Evolutionary conservation across 1,140 invertebrate species (phyloP), one percentile per base, ranked within the genome.

Genomic region (Protaetia brevitarsis): DNA sequence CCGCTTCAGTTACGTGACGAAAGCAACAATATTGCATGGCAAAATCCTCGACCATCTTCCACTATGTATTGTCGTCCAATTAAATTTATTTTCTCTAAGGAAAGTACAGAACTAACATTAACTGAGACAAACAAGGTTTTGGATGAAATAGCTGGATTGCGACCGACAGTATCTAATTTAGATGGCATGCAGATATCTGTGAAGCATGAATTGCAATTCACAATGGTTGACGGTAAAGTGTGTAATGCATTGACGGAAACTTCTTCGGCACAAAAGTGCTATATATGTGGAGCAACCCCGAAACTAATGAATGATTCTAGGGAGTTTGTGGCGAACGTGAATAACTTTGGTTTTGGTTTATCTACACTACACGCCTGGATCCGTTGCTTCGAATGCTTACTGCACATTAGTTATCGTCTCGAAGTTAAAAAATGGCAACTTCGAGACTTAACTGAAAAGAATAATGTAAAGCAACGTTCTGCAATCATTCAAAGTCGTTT

Each of bases 11-110:
- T 68, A 27, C 4, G 11, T 68, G 28, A 57, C 31, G 34, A 51
- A 27, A 51, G 16, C 57, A 5, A 26, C 26, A 2, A 10, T 26
- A 5, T 21, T 6, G 23, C 65, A 29, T 65, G 67, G 63, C 30
- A 62, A 41, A 65, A 68, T 65, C 63, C 63, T 16, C 26, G 63
- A n/a, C 41, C 67, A 16, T 59, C 67, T n/a, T 68, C 67, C 10
- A 57, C 64, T 4, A 31, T 36, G 10, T 68, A 65, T 62, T 68
- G 63, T 37, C 34, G 56, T 34, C 67, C 67, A n/a, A 62, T 57
- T 10, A 60, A 65, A 36, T 68, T 68, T 65, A 60, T 64, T 26
- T 68, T 68, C 31, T 7, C 19, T 7, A 68, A 68, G 34, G 66
- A 64, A 51, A 64, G 8, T 10, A 5, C 26, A 5, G 28, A 64